Conservation (phyloP, 2,113 vertebrate species). For the Scopus umbretta region DNA sequence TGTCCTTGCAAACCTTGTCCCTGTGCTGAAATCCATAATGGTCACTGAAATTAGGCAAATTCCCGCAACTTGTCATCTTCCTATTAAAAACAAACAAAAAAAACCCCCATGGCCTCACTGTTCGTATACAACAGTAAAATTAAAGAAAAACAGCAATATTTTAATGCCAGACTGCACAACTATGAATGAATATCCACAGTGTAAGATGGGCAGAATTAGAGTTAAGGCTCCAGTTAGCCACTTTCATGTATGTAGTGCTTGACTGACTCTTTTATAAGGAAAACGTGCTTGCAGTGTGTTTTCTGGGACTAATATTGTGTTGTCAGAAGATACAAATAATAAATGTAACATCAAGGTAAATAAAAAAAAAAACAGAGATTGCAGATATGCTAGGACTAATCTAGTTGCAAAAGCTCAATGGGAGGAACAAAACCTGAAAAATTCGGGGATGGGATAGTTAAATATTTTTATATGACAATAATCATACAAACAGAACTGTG, state of each 20-base stretch:
- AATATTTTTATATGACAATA: background rate
- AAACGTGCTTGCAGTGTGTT: background rate
- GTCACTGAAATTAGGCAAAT: background rate
- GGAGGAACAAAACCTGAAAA: background rate
- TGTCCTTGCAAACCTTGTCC: background rate
- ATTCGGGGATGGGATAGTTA: background rate
- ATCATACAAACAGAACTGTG: accelerated
- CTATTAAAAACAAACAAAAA: background rate
- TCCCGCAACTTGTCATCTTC: background rate
- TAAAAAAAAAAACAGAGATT: background rate
- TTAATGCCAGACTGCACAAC: background rate
- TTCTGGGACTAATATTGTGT: background rate
- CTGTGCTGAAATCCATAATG: background rate
- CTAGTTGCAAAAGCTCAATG: background rate
- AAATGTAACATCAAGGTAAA: background rate
- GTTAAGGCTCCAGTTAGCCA: background rate
- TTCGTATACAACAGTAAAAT: background rate
- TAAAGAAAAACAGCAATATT: background rate
- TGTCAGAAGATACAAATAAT: background rate
- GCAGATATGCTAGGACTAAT: background rate
- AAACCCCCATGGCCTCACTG: background rate
- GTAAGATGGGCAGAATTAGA: background rate
- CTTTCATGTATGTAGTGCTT: background rate
- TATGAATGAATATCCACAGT: background rate
- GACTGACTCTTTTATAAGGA: background rate